These are phyloP conservation scores for Typhlomys cinereus DNA, from an alignment of 2,113 vertebrate genomes.

Conservation along the genomic window DNA sequence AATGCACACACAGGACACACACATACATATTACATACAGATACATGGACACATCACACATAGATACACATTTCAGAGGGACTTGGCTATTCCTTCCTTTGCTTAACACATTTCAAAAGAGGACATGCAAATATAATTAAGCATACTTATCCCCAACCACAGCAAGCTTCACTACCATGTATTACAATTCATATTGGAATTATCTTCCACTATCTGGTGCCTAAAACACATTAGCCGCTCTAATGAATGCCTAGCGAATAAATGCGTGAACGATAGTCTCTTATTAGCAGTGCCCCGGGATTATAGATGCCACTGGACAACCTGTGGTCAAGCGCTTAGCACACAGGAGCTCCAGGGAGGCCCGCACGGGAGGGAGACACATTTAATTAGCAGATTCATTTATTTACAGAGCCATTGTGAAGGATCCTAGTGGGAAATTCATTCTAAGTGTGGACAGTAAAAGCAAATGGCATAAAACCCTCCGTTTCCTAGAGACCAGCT, in stretches of 20 bases:
- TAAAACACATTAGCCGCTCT: slow-evolving; percentile 2
- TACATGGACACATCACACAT: too few species aligned
- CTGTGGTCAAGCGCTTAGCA: not conserved
- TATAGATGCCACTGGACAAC: not conserved
- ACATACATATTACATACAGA: too few species aligned
- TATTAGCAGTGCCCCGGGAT: not conserved
- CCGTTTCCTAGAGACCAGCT: slow-evolving; percentile 25
- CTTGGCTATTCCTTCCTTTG: not conserved
- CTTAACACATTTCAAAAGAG: not conserved
- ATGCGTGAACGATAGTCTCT: not conserved
- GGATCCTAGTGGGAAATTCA: slow-evolving; percentile 81
- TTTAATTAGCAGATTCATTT: not conserved
- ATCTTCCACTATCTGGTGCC: not conserved
- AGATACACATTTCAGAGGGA: too few species aligned
- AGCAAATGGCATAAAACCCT: slow-evolving; percentile 63
- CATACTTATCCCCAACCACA: not conserved
- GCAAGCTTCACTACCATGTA: not conserved
- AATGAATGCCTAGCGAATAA: slow-evolving; percentile 15
- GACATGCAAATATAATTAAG: not conserved
- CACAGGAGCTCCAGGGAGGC: not conserved
- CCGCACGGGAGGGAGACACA: not conserved
- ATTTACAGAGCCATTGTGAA: slow-evolving; percentile 77
- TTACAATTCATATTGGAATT: not conserved
- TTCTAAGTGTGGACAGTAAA: slow-evolving; percentile 80
- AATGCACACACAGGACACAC: too few species aligned